Evolutionary conservation across 2,113 vertebrate genomes (phyloP), one percentile per base, ranked within the genome.

Genomic region (Semicossyphus pulcher): DNA sequence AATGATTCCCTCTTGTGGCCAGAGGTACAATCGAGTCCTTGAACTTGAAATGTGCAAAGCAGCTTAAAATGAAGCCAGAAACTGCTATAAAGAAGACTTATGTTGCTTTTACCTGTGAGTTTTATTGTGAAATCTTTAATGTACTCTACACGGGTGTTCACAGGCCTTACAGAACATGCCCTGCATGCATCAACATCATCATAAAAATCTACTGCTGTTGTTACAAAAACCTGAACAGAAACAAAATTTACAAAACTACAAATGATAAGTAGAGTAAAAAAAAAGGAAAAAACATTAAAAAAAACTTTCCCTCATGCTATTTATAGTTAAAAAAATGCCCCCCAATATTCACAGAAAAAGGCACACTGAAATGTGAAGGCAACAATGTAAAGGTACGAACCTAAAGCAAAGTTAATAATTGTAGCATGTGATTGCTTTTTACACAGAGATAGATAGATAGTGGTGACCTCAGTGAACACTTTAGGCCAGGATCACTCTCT

Each of bases 101-200:
- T 57, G 53, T 73, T 73, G 74, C 58, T 60, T 76, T 86, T 72
- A 85, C 29, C 51, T 58, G 52, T 69, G 70, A 57, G 18, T 84
- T 90, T 93, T 92, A 92, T 90, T 91, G 79, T 69, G 78, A 86
- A 87, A 66, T 62, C 21, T 53, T 45, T 60, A 70, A 71, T 10
- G 39, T 79, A 70, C 62, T 85, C 84, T 78, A 83, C 67, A 84
- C 42, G 73, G 48, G 67, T 83, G 84, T 77, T 77, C 66, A 86
- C 78, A 91, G 86, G 86, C 81, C 51, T 78, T 69, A 85, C 62
- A 83, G 10, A 90, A 90, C 91, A 92, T 90, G 91, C 83, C 87
- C 91, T 80, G 90, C 89, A 91, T 92, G 90, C 84, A 85, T 83
- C 73, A 73, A 77, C 61, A 77, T 45, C 0, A 3, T 84, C 10